A percentile compares a stretch with the other conserved stretches of the same genome.
These are phyloP conservation scores for Pseudomyrmex flavicornis DNA, from an alignment of 1,140 invertebrate genomes.

Conservation along the genomic window DNA sequence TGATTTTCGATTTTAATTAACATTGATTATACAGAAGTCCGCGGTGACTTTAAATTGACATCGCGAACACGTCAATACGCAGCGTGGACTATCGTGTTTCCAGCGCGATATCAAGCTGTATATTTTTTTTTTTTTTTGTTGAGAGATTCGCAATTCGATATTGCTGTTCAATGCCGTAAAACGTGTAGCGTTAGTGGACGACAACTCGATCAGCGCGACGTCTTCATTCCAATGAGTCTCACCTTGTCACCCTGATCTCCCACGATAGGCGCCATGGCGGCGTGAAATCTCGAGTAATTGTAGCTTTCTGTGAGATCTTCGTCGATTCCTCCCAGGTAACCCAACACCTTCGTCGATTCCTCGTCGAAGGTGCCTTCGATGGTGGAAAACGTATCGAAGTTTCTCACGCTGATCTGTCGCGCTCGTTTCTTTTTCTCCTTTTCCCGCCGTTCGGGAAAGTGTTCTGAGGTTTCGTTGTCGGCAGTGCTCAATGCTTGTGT, in stretches of 20 bases:
- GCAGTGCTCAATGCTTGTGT: background rate
- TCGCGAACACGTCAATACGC: background rate
- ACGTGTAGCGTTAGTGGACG: background rate
- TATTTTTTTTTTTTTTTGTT: background rate
- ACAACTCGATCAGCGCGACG: slow-evolving; percentile 67
- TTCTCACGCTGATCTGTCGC: slow-evolving; percentile 81
- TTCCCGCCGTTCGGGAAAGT: background rate
- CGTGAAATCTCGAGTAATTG: slow-evolving; percentile 60
- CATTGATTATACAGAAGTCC: background rate
- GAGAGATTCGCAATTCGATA: slow-evolving; percentile 26
- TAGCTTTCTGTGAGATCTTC: slow-evolving; percentile 75
- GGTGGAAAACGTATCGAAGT: slow-evolving; percentile 81
- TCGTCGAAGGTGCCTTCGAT: slow-evolving; percentile 81
- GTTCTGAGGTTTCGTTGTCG: background rate
- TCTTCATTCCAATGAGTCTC: slow-evolving; percentile 74
- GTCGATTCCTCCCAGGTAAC: slow-evolving; percentile 78
- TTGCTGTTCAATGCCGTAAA: background rate
- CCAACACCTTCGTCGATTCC: slow-evolving; percentile 72
- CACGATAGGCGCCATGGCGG: slow-evolving; percentile 70
- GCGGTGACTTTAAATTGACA: background rate
- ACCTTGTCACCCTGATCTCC: slow-evolving; percentile 72
- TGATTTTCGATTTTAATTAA: background rate
- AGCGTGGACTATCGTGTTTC: slow-evolving; percentile 13
- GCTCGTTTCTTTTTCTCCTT: slow-evolving; percentile 71
- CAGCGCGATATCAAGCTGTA: background rate